These are phyloP conservation scores for Balearica regulorum DNA, from an alignment of 2,797 vertebrate genomes.

Conservation along the genomic window DNA sequence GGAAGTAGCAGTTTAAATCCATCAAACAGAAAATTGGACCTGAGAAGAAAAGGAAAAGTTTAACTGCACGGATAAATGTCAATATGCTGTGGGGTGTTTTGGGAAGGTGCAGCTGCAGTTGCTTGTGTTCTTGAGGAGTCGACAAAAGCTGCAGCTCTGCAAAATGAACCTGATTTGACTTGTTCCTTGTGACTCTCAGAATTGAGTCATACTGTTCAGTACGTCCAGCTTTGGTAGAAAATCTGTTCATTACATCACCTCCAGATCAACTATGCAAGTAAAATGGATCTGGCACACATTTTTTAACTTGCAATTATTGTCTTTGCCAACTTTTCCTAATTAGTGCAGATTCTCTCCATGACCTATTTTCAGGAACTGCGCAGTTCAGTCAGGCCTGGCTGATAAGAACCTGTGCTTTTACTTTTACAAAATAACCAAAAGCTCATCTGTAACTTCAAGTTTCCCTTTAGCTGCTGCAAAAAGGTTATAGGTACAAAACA, in stretches of 20 bases:
- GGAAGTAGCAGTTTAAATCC: background rate
- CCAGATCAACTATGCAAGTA: background rate
- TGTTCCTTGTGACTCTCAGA: background rate
- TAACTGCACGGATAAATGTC: background rate
- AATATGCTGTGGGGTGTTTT: background rate
- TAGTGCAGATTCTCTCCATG: background rate
- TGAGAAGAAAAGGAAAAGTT: background rate
- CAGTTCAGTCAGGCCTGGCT: background rate
- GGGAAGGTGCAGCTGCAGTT: background rate
- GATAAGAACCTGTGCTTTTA: background rate
- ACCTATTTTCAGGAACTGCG: slow-evolving; percentile 3
- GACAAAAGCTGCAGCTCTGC: background rate
- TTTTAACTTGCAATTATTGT: background rate
- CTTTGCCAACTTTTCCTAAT: slow-evolving; percentile 22
- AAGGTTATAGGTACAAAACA: background rate
- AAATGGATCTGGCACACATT: background rate
- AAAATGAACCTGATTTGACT: slow-evolving; percentile 27
- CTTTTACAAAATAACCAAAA: background rate
- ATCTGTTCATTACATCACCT: slow-evolving; percentile 5
- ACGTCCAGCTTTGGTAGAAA: background rate
- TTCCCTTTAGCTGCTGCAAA: background rate
- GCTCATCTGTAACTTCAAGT: background rate
- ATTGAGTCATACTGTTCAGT: background rate
- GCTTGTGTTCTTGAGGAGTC: background rate
- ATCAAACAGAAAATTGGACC: background rate